Evolutionary conservation across 2,113 vertebrate species (phyloP).

Genomic region (Cisticola juncidis): DNA sequence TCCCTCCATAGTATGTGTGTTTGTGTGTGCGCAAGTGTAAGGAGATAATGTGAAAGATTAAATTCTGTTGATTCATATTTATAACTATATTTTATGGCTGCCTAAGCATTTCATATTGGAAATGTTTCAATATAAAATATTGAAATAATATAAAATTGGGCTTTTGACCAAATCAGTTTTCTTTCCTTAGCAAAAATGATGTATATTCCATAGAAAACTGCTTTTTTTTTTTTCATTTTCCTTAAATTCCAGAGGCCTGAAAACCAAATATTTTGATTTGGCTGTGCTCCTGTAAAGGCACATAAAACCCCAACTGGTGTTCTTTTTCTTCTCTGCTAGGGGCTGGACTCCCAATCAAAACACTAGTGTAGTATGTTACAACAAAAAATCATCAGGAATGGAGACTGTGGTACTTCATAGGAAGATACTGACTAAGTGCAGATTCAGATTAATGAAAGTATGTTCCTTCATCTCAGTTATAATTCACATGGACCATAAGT

Average conservation of each 20-base stretch:
- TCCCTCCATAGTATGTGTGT: not conserved
- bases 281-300: not conserved
- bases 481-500: not conserved
- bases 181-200: not conserved
- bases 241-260: not conserved
- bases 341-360: not conserved
- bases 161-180: not conserved
- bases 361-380: not conserved
- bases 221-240: constrained; percentile 20
- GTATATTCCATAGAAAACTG: not conserved
- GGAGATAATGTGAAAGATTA: not conserved
- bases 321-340: not conserved
- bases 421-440: not conserved
- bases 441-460: not conserved
- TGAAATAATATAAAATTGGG: not conserved
- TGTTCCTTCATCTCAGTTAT: not conserved
- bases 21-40: not conserved
- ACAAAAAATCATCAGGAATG: not conserved
- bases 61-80: not conserved
- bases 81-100: not conserved
- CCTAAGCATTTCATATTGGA: not conserved
- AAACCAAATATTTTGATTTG: constrained; percentile 29
- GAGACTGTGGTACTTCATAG: not conserved
- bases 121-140: not conserved
- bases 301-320: not conserved